These are phyloP conservation scores for Eupleurogrammus muticus DNA, from an alignment of 2,797 vertebrate genomes.

Conservation along the genomic window DNA sequence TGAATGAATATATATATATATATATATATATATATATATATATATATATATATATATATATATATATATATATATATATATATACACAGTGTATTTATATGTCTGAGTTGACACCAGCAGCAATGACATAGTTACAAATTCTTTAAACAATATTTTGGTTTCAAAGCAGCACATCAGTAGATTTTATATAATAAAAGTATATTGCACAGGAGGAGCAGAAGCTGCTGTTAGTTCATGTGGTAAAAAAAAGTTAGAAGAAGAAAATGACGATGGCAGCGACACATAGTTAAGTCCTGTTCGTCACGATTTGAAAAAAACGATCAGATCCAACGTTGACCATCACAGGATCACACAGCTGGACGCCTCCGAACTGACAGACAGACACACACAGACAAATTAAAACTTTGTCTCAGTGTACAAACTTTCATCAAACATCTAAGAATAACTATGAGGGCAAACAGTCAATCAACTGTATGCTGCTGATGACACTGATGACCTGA, in stretches of 20 bases:
- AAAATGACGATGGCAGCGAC: neutral
- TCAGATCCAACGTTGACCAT: conserved; percentile 20
- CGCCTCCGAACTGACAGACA: conserved; percentile 54
- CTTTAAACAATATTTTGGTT: conserved; percentile 16
- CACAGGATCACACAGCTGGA: conserved; percentile 81
- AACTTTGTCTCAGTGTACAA: too few relatives aligned
- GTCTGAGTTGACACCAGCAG: neutral
- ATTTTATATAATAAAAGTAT: conserved; percentile 3
- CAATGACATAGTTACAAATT: conserved; percentile 2
- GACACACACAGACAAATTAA: conserved; percentile 25
- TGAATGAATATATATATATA: too few relatives aligned
- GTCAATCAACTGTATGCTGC: too few relatives aligned
- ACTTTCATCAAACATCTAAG: too few relatives aligned
- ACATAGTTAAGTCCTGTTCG: neutral
- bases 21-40: too few relatives aligned
- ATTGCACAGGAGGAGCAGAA: conserved; percentile 46
- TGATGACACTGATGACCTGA: too few relatives aligned
- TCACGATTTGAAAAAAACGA: neutral
- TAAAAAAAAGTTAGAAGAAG: neutral
- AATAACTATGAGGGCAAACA: too few relatives aligned
- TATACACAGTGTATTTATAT: neutral
- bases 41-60: too few relatives aligned
- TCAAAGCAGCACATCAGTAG: conserved; percentile 5
- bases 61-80: too few relatives aligned
- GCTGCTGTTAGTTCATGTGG: conserved; percentile 20